Evolutionary conservation across 2,113 vertebrate genomes (phyloP).

Genomic region (Cryptomyrus ogoouensis): DNA sequence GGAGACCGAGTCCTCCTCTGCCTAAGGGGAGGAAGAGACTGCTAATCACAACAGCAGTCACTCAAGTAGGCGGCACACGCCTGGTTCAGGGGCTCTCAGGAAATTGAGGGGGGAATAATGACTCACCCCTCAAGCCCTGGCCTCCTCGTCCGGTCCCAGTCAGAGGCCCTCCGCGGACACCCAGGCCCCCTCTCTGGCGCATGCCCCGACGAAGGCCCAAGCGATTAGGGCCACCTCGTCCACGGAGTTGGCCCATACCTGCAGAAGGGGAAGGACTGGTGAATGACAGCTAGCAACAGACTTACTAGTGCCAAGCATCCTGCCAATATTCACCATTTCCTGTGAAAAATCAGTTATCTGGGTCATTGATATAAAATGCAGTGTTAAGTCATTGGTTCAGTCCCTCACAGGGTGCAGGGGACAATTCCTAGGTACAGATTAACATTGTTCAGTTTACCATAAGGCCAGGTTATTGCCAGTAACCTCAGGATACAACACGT

Average conservation of each 20-base stretch:
- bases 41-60: neutral
- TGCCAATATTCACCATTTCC: neutral
- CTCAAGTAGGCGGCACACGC: neutral
- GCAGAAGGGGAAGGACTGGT: conserved; percentile 23
- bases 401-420: neutral
- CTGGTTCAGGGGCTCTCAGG: neutral
- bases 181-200: conserved; percentile 61
- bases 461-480: neutral
- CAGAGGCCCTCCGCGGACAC: conserved; percentile 71
- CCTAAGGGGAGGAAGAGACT: conserved; percentile 50
- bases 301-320: neutral
- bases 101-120: neutral
- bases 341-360: neutral
- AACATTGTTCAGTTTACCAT: neutral
- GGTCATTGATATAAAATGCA: too few relatives aligned
- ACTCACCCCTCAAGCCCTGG: conserved; percentile 67
- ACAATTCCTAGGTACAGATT: neutral
- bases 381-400: neutral
- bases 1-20: conserved; percentile 70
- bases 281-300: neutral
- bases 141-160: conserved; percentile 71
- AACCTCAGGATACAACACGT: neutral
- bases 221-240: conserved; percentile 73
- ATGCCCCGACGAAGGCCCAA: conserved; percentile 73
- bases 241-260: conserved; percentile 72